These are phyloP conservation scores for Calameuta idolon DNA, from an alignment of 2,888 invertebrate genomes.

Conservation along the genomic window DNA sequence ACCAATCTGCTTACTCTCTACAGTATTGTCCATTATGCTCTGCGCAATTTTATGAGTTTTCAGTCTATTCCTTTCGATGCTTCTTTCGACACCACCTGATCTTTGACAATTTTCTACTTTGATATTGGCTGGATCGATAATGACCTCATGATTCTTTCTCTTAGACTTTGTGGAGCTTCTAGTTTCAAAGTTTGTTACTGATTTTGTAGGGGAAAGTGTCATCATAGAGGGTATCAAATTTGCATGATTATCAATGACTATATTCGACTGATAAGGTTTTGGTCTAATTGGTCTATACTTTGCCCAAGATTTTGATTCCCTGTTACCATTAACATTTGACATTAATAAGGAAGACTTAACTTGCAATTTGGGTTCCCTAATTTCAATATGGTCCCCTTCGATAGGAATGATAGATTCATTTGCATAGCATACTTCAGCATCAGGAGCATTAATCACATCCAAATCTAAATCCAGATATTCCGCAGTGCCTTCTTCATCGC, in stretches of 20 bases:
- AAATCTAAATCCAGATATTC: constrained; percentile 38
- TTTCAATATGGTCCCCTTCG: background rate
- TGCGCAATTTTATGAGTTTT: background rate
- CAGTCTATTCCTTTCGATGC: background rate
- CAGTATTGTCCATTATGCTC: background rate
- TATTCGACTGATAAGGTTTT: constrained; percentile 3
- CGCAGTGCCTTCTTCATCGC: constrained; percentile 24
- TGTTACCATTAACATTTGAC: background rate
- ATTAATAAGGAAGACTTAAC: background rate
- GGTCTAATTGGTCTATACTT: constrained; percentile 5
- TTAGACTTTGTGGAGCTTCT: background rate
- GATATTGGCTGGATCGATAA: background rate
- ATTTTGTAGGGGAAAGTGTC: background rate
- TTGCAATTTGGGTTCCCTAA: background rate
- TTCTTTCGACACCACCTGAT: background rate
- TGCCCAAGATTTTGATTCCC: background rate
- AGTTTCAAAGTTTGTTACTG: background rate
- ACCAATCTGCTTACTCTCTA: background rate
- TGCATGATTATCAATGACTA: background rate
- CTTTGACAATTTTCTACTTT: background rate
- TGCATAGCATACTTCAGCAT: constrained; percentile 22
- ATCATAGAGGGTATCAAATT: background rate
- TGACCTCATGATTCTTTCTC: background rate
- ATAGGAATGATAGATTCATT: background rate
- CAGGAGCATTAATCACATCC: constrained; percentile 24